Evolutionary conservation across 2,797 vertebrate species (phyloP).

Genomic region (Tamandua tetradactyla): DNA sequence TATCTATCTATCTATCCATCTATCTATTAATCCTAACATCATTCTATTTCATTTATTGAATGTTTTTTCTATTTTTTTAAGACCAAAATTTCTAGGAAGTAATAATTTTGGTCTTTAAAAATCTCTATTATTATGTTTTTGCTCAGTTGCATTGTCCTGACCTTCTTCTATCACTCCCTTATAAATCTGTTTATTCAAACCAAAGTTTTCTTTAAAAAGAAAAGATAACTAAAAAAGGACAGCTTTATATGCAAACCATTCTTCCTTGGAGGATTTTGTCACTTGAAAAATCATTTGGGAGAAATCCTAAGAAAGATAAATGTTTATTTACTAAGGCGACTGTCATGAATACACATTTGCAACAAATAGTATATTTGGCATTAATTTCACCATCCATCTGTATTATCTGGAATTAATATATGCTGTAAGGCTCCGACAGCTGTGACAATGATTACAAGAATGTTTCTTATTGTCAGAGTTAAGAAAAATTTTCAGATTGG

Average conservation of each 20-base stretch:
- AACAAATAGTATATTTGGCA: neutral
- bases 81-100: neutral
- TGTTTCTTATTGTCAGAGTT: neutral
- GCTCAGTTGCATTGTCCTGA: neutral
- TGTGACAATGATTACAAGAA: neutral
- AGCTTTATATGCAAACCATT: neutral
- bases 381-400: neutral
- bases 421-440: neutral
- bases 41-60: too few relatives aligned
- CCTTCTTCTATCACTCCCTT: neutral
- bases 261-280: neutral
- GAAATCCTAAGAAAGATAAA: neutral
- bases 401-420: neutral
- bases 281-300: slow-evolving; percentile 15
- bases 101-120: neutral
- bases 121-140: neutral
- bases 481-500: neutral
- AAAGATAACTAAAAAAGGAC: neutral
- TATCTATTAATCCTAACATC: too few relatives aligned
- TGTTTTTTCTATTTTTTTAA: too few relatives aligned
- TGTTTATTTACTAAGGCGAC: neutral
- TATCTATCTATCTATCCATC: too few relatives aligned
- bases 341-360: neutral
- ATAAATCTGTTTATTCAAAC: neutral
- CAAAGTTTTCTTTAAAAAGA: slow-evolving; percentile 20